Evolutionary conservation across 2,113 vertebrate genomes (phyloP), one percentile per base, ranked within the genome.

Genomic region (Cariama cristata): DNA sequence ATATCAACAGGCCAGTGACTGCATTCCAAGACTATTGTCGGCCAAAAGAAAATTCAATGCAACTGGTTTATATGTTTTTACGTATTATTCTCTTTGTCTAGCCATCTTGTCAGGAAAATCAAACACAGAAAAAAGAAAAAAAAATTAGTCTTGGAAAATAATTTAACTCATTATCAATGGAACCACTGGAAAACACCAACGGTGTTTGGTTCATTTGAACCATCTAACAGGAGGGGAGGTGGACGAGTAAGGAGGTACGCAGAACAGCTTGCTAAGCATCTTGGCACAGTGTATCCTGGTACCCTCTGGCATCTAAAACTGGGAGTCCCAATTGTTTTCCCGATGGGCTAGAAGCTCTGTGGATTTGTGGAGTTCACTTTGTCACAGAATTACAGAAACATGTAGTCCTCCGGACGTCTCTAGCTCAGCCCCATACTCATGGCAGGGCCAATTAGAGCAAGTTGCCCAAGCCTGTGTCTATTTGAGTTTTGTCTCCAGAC

Each of bases 41-140:
- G 53, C 85, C 38, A 95, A 59, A 12, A 76, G 33, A 93, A 96
- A 94, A 93, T 93, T 52, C 91, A 95, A 77, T 56, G 53, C 4
- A 73, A 63, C 33, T 81, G 40, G 26, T 79, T 89, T 63, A 23
- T 88, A 59, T 30, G 33, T 68, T 38, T 80, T 42, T 60, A 63
- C 33, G 20, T 59, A 13, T n/a, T 59, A 28, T 27, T 69, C 52
- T 28, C 21, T 75, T 71, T 83, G 17, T 82, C 20, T 72, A 66
- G 24, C 24, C 24, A 42, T 21, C 20, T 49, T 88, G 14, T 56
- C 75, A 90, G 27, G 33, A 89, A 87, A 81, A 75, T 0, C 14
- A 85, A 20, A 52, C 1, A 0, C 27, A 62, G 7, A 7, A 27
- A 75, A 49, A 59, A 60, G 2, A 12, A 40, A 50, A 26, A 66